Evolutionary conservation across 2,888 invertebrate genomes (phyloP).

Genomic region (Linhomoeus sp.): DNA sequence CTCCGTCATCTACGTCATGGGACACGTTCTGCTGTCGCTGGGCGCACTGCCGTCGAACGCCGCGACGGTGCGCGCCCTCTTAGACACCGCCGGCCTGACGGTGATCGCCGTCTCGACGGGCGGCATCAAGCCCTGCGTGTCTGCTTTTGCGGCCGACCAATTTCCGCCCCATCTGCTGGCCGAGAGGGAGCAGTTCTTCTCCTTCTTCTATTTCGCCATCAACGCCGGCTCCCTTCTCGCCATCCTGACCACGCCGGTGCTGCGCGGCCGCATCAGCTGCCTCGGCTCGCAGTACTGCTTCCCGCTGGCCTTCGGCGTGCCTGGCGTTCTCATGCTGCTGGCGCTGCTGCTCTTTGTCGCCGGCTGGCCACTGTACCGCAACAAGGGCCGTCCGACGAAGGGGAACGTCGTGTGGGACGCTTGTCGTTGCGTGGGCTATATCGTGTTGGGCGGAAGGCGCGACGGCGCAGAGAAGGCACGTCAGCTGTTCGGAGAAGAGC

Average conservation of each 20-base stretch:
- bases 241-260: slow-evolving; percentile 21
- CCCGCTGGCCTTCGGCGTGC: slow-evolving; percentile 23
- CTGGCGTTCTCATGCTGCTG: slow-evolving; percentile 37
- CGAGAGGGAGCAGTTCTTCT: slow-evolving; percentile 66
- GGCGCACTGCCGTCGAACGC: slow-evolving; percentile 32
- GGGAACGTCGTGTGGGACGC: slow-evolving; percentile 15
- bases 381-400: slow-evolving; percentile 12
- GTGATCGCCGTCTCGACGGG: slow-evolving; percentile 74
- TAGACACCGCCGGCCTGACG: slow-evolving; percentile 28
- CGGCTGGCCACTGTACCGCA: slow-evolving; percentile 20
- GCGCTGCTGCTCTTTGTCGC: slow-evolving; percentile 20
- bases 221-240: slow-evolving; percentile 43
- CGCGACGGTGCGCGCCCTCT: slow-evolving; percentile 1
- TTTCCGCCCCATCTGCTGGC: slow-evolving; percentile 40
- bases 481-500: too few species aligned
- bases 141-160: slow-evolving; percentile 79
- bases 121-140: too few species aligned
- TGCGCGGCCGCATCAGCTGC: slow-evolving; percentile 20
- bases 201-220: slow-evolving; percentile 80
- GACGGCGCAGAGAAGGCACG: too few species aligned
- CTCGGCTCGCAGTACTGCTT: slow-evolving; percentile 23
- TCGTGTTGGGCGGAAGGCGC: too few species aligned
- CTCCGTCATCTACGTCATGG: slow-evolving; percentile 31
- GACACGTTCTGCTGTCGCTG: slow-evolving; percentile 30
- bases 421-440: too few species aligned